Conservation (phyloP, 2,888 invertebrate genomes). For the Achlya flavicornis region DNA sequence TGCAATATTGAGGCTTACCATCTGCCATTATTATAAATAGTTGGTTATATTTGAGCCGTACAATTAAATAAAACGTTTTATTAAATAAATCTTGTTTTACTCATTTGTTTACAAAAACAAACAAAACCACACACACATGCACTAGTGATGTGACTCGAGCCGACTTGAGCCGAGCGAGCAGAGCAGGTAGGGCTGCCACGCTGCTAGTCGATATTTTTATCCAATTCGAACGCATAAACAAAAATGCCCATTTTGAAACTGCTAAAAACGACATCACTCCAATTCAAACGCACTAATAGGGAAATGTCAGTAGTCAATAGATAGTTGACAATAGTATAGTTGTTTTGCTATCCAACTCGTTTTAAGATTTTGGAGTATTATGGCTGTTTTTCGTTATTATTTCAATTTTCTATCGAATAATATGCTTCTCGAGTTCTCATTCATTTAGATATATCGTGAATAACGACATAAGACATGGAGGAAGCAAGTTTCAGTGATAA, state of each 20-base stretch:
- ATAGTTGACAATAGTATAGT: background rate
- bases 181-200: no score
- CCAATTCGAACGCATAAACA: no score
- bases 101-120: conserved; percentile 41
- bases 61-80: background rate
- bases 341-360: background rate
- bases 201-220: no score
- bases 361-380: background rate
- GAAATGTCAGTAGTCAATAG: background rate
- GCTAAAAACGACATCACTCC: no score
- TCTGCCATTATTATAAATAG: conserved; percentile 42
- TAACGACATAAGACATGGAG: conserved; percentile 57
- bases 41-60: background rate
- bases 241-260: no score
- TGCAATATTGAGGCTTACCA: conserved; percentile 33
- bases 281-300: no score
- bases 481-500: conserved; percentile 85
- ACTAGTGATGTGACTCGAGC: no score
- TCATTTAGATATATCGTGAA: conserved; percentile 4
- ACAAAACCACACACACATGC: no score
- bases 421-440: background rate
- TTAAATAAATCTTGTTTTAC: background rate
- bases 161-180: no score
- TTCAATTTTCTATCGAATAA: background rate
- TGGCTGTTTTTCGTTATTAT: conserved; percentile 1